phyloP scores from a whole-genome alignment of 2,888 invertebrate genomes.

The Lasioglossum pauxillum region DNA sequence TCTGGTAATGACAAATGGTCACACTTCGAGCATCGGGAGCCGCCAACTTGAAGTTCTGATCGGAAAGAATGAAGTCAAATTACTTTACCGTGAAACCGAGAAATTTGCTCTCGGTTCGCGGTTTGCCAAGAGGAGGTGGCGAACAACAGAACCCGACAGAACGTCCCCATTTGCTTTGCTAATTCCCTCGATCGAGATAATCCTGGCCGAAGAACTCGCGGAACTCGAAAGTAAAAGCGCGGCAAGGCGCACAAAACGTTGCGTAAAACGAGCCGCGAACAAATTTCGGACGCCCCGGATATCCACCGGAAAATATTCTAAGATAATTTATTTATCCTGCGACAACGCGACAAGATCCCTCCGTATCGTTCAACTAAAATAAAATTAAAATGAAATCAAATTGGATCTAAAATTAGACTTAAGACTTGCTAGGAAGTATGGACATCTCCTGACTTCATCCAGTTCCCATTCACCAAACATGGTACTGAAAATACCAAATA shows the following conservation, averaged over 20 bases:
- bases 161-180: constrained; percentile 79
- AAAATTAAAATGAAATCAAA: background rate
- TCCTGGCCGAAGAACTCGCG: constrained; percentile 58
- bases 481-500: background rate
- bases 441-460: background rate
- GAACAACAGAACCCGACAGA: constrained; percentile 18
- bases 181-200: constrained; percentile 73
- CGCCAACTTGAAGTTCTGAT: background rate
- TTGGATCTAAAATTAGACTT: background rate
- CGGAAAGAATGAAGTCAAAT: background rate
- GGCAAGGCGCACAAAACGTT: constrained; percentile 60
- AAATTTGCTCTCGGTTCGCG: constrained; percentile 7
- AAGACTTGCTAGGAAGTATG: background rate
- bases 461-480: background rate
- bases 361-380: constrained; percentile 3
- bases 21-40: background rate
- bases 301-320: constrained; percentile 16
- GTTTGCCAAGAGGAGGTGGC: constrained; percentile 69
- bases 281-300: constrained; percentile 26
- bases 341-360: background rate
- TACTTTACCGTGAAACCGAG: background rate
- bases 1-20: background rate
- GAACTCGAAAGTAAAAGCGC: constrained; percentile 77
- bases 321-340: constrained; percentile 28
- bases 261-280: constrained; percentile 60